phyloP scores from a whole-genome alignment of 2,113 vertebrate species.

The Coryphaenoides rupestris region DNA sequence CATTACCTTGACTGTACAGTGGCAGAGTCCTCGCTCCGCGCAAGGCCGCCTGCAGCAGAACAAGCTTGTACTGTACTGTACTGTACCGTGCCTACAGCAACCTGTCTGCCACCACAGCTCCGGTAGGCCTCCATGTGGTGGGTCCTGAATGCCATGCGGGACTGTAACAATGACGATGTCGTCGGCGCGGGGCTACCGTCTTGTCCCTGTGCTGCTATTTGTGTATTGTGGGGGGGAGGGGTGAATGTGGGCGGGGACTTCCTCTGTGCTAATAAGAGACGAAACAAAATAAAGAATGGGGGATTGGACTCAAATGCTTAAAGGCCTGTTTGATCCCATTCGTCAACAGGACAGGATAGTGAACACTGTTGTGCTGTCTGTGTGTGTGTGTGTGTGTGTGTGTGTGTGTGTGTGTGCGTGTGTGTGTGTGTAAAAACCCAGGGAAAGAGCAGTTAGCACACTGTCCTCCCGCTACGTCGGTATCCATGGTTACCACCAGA shows the following conservation, averaged over 20 bases:
- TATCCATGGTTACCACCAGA: conserved; percentile 33
- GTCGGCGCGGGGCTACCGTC: background rate
- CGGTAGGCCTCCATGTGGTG: no score
- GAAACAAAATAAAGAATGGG: no score
- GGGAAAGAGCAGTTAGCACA: background rate
- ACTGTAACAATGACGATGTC: background rate
- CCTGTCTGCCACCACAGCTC: no score
- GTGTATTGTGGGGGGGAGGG: no score
- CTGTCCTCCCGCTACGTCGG: conserved; percentile 19
- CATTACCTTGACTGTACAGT: no score
- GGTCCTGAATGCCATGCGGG: background rate
- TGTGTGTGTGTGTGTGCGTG: conserved; percentile 27
- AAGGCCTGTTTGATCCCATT: no score
- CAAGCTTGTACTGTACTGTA: no score
- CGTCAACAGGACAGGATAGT: no score
- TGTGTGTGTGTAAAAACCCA: conserved; percentile 23
- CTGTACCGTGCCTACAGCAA: background rate
- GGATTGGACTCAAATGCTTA: no score
- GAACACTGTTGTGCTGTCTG: no score
- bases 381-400: conserved; percentile 9
- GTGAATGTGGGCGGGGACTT: conserved; percentile 25
- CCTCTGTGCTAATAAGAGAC: conserved; percentile 30
- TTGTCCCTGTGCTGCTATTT: conserved; percentile 46
- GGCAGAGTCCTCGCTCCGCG: no score
- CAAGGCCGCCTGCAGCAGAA: background rate